Evolutionary conservation across 2,113 vertebrate species (phyloP).

Genomic region (western clawed frog (Xenopus tropicalis)): DNA sequence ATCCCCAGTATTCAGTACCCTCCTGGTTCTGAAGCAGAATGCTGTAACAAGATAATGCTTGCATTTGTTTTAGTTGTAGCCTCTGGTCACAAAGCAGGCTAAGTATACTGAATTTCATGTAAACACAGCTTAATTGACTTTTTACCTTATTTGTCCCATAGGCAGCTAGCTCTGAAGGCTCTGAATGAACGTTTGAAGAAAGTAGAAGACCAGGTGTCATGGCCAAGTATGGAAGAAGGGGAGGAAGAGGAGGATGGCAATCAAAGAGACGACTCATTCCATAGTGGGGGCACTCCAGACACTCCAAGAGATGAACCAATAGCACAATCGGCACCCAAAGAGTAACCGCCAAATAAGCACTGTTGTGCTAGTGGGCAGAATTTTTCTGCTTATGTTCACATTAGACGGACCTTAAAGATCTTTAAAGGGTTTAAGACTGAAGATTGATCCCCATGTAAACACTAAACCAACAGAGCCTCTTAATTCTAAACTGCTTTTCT

Average conservation of each 20-base stretch:
- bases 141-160: constrained; percentile 51
- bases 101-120: neutral
- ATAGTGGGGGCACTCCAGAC: constrained; percentile 48
- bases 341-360: constrained; percentile 58
- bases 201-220: constrained; percentile 89
- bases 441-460: neutral
- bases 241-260: constrained; percentile 72
- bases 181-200: constrained; percentile 93
- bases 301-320: constrained; percentile 75
- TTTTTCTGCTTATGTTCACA: neutral
- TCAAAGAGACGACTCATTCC: constrained; percentile 66
- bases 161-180: constrained; percentile 94
- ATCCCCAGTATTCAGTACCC: too few relatives aligned
- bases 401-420: neutral
- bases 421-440: neutral
- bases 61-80: too few relatives aligned
- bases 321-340: constrained; percentile 82
- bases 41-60: too few relatives aligned
- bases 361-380: constrained; percentile 31
- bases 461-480: neutral
- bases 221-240: constrained; percentile 97
- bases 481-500: neutral
- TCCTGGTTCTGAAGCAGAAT: too few relatives aligned
- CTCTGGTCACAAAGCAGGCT: too few relatives aligned
- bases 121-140: neutral